These are phyloP conservation scores for Fundulus diaphanus DNA, from an alignment of 2,797 vertebrate species.

Conservation along the genomic window DNA sequence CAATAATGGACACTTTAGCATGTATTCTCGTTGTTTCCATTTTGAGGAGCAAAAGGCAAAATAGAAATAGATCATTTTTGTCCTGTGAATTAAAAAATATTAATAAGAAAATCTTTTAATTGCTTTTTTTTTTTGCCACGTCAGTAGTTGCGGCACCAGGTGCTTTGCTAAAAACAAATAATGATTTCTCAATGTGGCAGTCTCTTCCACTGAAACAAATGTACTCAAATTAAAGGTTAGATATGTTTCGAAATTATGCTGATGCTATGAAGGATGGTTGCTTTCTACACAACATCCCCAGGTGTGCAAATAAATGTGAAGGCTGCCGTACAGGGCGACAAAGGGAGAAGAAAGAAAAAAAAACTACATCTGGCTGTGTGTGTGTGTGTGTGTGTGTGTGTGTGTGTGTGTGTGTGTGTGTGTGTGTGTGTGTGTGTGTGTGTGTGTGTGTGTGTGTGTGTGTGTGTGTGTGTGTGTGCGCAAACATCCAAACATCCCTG, in stretches of 20 bases:
- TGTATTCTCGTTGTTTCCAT: too few relatives aligned
- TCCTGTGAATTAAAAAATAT: too few relatives aligned
- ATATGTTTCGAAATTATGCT: background rate
- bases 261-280: background rate
- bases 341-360: background rate
- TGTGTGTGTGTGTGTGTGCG: background rate
- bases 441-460: too few relatives aligned
- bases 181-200: background rate
- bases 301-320: slow-evolving; percentile 8
- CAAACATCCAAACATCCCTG: slow-evolving; percentile 10
- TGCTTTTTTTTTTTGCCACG: too few relatives aligned
- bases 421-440: too few relatives aligned
- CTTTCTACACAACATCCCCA: background rate
- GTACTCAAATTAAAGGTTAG: background rate
- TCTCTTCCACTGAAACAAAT: background rate
- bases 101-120: too few relatives aligned
- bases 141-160: background rate
- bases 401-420: too few relatives aligned
- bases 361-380: background rate
- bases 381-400: background rate
- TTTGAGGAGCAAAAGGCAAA: too few relatives aligned
- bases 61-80: too few relatives aligned
- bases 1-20: too few relatives aligned
- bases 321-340: background rate
- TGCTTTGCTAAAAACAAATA: background rate